These are phyloP conservation scores for Zelleria hepariella DNA, from an alignment of 2,888 invertebrate genomes.

Conservation along the genomic window DNA sequence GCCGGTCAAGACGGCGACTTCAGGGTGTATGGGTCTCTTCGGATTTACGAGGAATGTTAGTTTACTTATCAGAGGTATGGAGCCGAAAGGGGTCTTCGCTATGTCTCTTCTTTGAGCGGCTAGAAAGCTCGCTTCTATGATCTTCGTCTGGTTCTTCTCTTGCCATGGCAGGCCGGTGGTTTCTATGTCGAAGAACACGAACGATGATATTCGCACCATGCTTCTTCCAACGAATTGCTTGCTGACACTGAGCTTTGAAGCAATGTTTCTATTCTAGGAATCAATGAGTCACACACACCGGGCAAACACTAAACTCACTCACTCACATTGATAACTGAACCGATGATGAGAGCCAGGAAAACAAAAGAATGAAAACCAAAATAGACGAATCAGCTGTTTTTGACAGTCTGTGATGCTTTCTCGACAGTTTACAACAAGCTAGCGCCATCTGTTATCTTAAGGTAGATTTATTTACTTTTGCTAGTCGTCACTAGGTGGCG, in stretches of 20 bases:
- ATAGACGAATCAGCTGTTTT: no score
- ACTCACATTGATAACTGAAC: no score
- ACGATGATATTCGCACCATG: conserved; percentile 57
- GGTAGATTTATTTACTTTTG: not conserved
- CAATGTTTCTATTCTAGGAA: not conserved
- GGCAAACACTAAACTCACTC: no score
- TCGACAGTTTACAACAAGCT: no score
- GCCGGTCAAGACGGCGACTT: conserved; percentile 64
- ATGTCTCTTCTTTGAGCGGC: conserved; percentile 73
- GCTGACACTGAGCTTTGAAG: not conserved
- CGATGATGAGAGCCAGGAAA: no score
- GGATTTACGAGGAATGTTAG: conserved; percentile 80
- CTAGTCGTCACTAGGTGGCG: no score
- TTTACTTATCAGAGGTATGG: conserved; percentile 77
- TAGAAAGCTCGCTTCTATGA: conserved; percentile 79
- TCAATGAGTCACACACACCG: not conserved
- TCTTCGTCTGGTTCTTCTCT: conserved; percentile 69
- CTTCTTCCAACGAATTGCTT: not conserved
- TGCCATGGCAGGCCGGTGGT: conserved; percentile 77
- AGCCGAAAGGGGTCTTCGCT: conserved; percentile 24
- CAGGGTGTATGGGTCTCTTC: conserved; percentile 56
- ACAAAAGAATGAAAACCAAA: no score
- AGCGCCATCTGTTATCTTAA: not conserved
- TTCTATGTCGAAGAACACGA: conserved; percentile 81
- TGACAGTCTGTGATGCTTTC: no score